Conservation (phyloP, 2,113 vertebrate genomes). For the Gopherus evgoodei region DNA sequence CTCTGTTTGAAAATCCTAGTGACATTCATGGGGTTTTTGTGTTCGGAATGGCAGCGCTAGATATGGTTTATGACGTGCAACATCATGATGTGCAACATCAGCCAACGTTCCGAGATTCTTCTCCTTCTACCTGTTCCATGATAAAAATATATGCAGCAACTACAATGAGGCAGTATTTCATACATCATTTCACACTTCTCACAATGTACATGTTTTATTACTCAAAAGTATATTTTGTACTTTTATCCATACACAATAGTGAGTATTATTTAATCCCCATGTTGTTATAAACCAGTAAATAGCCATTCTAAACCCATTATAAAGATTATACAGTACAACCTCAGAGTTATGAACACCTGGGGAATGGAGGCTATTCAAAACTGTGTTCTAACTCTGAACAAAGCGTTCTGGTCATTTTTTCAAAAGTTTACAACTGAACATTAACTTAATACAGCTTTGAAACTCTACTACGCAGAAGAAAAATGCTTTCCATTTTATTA, state of each 20-base stretch:
- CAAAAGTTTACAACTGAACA: too few relatives aligned
- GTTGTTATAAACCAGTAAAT: neutral
- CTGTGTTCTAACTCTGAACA: too few relatives aligned
- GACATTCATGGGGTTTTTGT: neutral
- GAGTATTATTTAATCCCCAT: neutral
- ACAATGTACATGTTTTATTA: neutral
- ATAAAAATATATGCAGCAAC: neutral
- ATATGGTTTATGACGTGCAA: rapidly evolving
- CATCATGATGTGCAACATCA: neutral
- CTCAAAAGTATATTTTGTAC: neutral
- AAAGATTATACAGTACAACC: neutral
- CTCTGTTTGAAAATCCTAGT: neutral
- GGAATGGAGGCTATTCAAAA: too few relatives aligned
- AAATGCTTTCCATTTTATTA: too few relatives aligned
- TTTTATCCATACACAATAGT: neutral
- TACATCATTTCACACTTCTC: neutral
- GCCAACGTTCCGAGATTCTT: neutral
- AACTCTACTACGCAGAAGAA: too few relatives aligned
- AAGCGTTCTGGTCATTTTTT: too few relatives aligned
- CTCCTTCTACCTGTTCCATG: neutral
- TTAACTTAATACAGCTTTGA: too few relatives aligned
- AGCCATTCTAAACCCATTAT: neutral
- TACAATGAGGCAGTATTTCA: neutral
- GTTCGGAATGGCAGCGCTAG: neutral
- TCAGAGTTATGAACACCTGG: too few relatives aligned